Evolutionary conservation across 2,888 invertebrate genomes (phyloP).

Genomic region (Sarcophaga caerulescens): DNA sequence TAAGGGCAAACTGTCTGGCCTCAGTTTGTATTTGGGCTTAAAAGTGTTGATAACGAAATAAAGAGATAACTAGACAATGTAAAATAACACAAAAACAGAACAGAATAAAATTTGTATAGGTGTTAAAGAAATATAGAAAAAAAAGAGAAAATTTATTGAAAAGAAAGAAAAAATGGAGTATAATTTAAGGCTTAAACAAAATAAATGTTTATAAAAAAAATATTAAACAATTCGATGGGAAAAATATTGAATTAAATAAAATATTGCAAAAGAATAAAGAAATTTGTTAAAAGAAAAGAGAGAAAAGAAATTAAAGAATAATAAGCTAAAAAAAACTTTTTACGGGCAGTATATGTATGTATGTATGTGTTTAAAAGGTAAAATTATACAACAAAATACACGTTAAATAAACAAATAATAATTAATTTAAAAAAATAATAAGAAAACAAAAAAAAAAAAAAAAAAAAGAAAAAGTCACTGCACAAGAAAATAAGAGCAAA

Average conservation of each 20-base stretch:
- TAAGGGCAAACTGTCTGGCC: constrained; percentile 48
- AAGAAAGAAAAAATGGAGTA: constrained; percentile 25
- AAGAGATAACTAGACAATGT: constrained; percentile 36
- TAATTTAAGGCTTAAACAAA: constrained; percentile 15
- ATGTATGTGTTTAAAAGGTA: no score
- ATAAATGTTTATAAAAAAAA: background rate
- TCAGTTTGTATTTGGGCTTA: constrained; percentile 59
- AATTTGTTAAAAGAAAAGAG: background rate
- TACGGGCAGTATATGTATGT: no score
- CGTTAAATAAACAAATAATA: background rate
- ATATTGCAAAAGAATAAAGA: background rate
- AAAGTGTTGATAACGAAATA: constrained; percentile 52
- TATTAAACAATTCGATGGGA: background rate
- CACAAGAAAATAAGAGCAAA: no score
- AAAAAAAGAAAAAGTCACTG: background rate
- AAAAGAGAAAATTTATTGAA: constrained; percentile 13
- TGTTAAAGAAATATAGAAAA: constrained; percentile 25
- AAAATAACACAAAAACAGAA: background rate
- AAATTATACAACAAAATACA: background rate
- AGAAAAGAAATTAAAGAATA: background rate
- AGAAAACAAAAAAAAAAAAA: background rate
- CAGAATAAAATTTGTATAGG: constrained; percentile 6
- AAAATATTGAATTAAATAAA: background rate
- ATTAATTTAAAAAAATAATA: background rate
- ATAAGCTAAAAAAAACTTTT: background rate